These are phyloP conservation scores for Parapsyche elsis DNA, from an alignment of 1,140 invertebrate species.

Conservation along the genomic window DNA sequence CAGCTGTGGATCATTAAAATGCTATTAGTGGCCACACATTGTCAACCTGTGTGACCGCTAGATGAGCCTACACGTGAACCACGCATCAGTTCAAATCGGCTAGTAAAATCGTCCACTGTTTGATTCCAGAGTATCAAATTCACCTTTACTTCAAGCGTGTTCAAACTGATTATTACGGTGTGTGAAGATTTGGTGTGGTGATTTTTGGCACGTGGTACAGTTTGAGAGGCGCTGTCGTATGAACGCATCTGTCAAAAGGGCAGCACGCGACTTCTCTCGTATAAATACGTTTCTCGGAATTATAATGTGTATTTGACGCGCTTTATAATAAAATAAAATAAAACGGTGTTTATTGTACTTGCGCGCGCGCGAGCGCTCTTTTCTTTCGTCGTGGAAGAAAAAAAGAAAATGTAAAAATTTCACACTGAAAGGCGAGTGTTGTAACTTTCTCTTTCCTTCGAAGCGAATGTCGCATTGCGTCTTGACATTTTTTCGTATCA, in stretches of 20 bases:
- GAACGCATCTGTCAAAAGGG: constrained; percentile 43
- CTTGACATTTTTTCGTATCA: no score
- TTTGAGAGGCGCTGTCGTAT: constrained; percentile 26
- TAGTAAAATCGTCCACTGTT: no score
- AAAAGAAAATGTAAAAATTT: background rate
- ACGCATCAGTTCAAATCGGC: no score
- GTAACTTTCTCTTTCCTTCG: background rate
- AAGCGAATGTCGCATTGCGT: no score
- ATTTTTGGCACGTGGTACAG: background rate
- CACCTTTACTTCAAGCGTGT: no score
- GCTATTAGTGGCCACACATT: constrained; percentile 44
- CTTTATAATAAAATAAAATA: constrained; percentile 26
- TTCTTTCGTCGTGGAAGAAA: background rate
- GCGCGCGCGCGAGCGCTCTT: background rate
- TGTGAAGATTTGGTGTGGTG: background rate
- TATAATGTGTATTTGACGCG: constrained; percentile 29
- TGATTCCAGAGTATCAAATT: no score
- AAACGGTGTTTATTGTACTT: constrained; percentile 37
- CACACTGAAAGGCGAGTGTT: background rate
- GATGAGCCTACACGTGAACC: no score
- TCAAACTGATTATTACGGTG: no score
- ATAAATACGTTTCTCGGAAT: constrained; percentile 45
- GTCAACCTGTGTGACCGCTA: constrained; percentile 15
- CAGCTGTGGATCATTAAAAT: constrained; percentile 52
- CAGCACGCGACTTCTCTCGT: constrained; percentile 42